Percentiles rank a stretch among this genome's conserved stretches.
Evolutionary conservation across 2,888 invertebrate species (phyloP).

Genomic region (Diplazon laetatorius): DNA sequence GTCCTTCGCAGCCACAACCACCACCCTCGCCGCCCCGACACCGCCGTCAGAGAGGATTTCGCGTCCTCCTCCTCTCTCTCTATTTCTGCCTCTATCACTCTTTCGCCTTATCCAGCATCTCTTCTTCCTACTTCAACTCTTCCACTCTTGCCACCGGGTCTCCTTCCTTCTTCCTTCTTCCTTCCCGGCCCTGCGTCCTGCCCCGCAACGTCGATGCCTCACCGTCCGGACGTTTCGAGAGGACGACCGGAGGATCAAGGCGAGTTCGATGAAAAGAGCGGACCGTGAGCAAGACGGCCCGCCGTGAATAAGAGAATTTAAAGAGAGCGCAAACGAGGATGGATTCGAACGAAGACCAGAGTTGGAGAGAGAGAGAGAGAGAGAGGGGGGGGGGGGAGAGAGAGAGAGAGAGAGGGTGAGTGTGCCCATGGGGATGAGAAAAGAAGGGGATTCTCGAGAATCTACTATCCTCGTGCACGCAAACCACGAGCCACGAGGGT

Average conservation of each 20-base stretch:
- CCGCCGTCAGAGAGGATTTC: slow-evolving; percentile 30
- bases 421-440: not conserved
- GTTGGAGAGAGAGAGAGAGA: too few species aligned
- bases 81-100: slow-evolving; percentile 29
- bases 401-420: too few species aligned
- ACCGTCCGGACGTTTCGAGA: slow-evolving; percentile 34
- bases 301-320: slow-evolving; percentile 24
- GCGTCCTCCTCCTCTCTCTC: slow-evolving; percentile 18
- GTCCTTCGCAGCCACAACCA: slow-evolving; percentile 36
- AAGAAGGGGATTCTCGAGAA: slow-evolving; percentile 17
- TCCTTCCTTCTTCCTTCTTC: not conserved
- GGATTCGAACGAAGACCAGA: not conserved
- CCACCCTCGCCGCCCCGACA: not conserved
- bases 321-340: slow-evolving; percentile 38
- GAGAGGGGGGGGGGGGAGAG: too few species aligned
- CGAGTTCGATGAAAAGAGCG: slow-evolving; percentile 53
- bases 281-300: slow-evolving; percentile 15
- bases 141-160: slow-evolving; percentile 31
- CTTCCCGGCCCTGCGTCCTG: not conserved
- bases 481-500: not conserved
- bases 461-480: slow-evolving; percentile 6
- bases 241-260: slow-evolving; percentile 24
- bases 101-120: slow-evolving; percentile 41
- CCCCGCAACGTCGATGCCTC: slow-evolving; percentile 14
- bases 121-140: slow-evolving; percentile 20